phyloP scores from a whole-genome alignment of 2,113 vertebrate genomes.

The Pholis gunnellus region DNA sequence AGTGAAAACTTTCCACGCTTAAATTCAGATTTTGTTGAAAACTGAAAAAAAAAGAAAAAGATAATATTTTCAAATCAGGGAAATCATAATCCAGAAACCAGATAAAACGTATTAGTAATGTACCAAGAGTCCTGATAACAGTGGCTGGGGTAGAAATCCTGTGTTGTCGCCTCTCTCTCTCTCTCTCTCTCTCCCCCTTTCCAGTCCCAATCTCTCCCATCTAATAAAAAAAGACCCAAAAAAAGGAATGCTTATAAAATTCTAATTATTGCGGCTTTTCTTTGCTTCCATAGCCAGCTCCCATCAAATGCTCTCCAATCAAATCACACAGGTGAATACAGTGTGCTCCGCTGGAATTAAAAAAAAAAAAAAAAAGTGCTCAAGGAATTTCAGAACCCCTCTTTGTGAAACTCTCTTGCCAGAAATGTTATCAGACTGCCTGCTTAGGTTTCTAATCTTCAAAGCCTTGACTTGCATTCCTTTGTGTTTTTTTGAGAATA shows the following conservation, averaged over 20 bases:
- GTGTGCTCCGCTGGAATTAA: background rate
- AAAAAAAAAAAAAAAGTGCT: background rate
- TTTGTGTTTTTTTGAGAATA: constrained; percentile 63
- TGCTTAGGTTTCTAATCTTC: constrained; percentile 71
- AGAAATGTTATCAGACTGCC: constrained; percentile 48
- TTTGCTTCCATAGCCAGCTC: background rate
- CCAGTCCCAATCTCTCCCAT: background rate
- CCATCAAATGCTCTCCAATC: background rate
- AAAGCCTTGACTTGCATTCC: constrained; percentile 70
- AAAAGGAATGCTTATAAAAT: background rate
- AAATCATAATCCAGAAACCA: background rate
- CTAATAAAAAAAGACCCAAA: background rate
- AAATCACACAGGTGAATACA: constrained; percentile 20
- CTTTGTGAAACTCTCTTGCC: constrained; percentile 55
- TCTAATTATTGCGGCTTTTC: background rate
- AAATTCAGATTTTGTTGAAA: background rate
- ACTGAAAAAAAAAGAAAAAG: too few relatives aligned
- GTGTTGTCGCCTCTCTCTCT: background rate
- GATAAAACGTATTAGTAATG: background rate
- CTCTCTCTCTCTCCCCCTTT: background rate
- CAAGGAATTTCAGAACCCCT: constrained; percentile 18
- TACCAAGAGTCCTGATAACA: background rate
- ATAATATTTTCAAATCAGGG: background rate
- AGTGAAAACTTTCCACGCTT: background rate
- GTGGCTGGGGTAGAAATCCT: background rate